Evolutionary conservation across 2,888 invertebrate species (phyloP), one percentile per base, ranked within the genome.

Genomic region (Andrena marginata): DNA sequence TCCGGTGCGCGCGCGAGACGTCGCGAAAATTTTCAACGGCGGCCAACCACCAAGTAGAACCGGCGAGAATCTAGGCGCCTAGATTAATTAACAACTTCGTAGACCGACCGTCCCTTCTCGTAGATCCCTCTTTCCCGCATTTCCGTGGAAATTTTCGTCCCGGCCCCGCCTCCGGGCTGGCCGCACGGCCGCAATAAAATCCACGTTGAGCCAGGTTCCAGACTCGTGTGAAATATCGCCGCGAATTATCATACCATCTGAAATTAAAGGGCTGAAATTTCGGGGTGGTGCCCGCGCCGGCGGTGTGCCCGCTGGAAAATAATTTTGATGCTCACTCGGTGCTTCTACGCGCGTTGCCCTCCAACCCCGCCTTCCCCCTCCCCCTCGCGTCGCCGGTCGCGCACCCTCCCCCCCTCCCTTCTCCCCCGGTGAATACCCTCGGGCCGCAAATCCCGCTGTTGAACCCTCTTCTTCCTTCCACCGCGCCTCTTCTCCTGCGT

Each of bases 231-330:
- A 93, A 93, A 92, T 93, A 93, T 92, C 90, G 92, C 91, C 91
- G 76, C 92, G 92, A 93, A 93, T 93, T 93, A 93, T 93, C 93
- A 92, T 93, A 93, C 90, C 90, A 91, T 92, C 92, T 91, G 92
- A 93, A 93, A 93, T 93, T 92, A 93, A 93, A 93, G 93, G 93
- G 91, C 89, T 90, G 92, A 91, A 92, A 91, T 91, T 93, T 92
- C 90, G 89, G 87, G 84, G 80, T 84, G 88, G 87, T 87, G 84
- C 84, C 79, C 78, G 75, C 76, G 73, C 78, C 82, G 80, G 82
- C 84, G 87, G 78, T 85, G 84, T 87, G 85, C 86, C 85, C 88
- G 91, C 73, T 91, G 90, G 89, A 92, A 93, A 92, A 93, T 92
- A 92, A 92, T 93, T 92, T 92, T 89, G 91, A 89, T 83, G 89